Evolutionary conservation across 2,113 vertebrate species (phyloP), one percentile per base, ranked within the genome.

Genomic region (Spea multiplicata): DNA sequence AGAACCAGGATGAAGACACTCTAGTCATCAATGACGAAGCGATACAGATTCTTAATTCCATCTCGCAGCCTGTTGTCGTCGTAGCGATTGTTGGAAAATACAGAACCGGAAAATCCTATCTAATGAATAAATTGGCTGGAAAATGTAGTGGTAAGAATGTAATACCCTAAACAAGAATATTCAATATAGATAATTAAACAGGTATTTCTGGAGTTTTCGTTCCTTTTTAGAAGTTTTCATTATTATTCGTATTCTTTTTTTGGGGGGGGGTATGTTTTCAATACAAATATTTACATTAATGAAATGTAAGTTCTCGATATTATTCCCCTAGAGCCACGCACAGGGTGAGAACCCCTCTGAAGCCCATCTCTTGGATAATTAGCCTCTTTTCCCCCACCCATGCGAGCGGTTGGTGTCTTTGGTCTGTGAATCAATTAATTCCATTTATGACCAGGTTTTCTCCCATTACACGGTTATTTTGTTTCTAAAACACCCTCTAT

Each of bases 101-200:
- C 44, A 69, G 78, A 3, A 85, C 83, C 0, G 86, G 85, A 44
- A 88, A 88, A 9, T 88, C 86, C 12, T 88, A 83, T 72, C 64
- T 88, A 14, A 86, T 88, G 86, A 89, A 89, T 71, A 13, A 46
- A 2, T 62, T 87, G 65, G 81, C 82, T 3, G 81, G 84, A 53
- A 12, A 46, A 2, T 77, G 80, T 6, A 48, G 7, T 0, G 84
- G 87, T 88, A 62, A 84, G 82, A 47, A 4, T 5, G 0, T 65
- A 1, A 7, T 65, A 30, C 5, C 8, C 13, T 14, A 14, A 8
- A 52, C 50, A 52, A 52, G 50, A 2, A 52, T 52, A 52, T 52
- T 7, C 50, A 6, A 52, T 52, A 10, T 52, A 52, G 50, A 7
- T 52, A 30, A 30, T 30, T 30, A 30, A 30, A 30, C 30, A 30